Evolutionary conservation across 1,140 invertebrate species (phyloP).

Genomic region (Carcinoscorpius rotundicauda): DNA sequence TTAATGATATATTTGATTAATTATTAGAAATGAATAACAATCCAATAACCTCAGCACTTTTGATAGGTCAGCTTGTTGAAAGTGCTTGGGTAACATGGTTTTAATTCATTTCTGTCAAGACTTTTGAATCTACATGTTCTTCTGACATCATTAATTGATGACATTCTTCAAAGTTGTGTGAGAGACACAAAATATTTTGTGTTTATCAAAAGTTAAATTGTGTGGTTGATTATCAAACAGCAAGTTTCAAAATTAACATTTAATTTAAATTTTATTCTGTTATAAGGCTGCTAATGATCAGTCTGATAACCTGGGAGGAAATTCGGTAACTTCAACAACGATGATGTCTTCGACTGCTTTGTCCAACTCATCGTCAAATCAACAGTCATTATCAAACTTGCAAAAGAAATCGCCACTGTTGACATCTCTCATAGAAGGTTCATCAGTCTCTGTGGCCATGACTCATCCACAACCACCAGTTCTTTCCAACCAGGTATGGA

Average conservation of each 20-base stretch:
- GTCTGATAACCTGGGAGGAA: conserved; percentile 21
- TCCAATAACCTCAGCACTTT: too few relatives aligned
- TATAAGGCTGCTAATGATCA: conserved; percentile 20
- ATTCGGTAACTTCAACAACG: conserved; percentile 28
- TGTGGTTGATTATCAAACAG: neutral
- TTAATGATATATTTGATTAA: too few relatives aligned
- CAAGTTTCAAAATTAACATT: neutral
- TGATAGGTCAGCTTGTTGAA: too few relatives aligned
- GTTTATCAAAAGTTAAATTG: neutral
- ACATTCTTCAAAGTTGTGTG: too few relatives aligned
- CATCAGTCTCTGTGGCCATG: conserved; percentile 5
- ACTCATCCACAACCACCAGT: conserved; percentile 9
- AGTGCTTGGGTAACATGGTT: too few relatives aligned
- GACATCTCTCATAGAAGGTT: conserved; percentile 32
- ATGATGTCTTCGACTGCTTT: conserved; percentile 5
- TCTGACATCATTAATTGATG: too few relatives aligned
- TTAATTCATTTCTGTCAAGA: too few relatives aligned
- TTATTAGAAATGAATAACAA: too few relatives aligned
- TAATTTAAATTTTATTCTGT: neutral
- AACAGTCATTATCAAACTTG: conserved; percentile 28
- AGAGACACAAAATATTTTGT: neutral
- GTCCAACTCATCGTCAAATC: conserved; percentile 3
- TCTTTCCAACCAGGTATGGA: conserved; percentile 9
- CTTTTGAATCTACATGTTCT: too few relatives aligned
- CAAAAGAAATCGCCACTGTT: conserved; percentile 32